Conservation (phyloP, 2,888 invertebrate genomes). For the Plutella xylostella region DNA sequence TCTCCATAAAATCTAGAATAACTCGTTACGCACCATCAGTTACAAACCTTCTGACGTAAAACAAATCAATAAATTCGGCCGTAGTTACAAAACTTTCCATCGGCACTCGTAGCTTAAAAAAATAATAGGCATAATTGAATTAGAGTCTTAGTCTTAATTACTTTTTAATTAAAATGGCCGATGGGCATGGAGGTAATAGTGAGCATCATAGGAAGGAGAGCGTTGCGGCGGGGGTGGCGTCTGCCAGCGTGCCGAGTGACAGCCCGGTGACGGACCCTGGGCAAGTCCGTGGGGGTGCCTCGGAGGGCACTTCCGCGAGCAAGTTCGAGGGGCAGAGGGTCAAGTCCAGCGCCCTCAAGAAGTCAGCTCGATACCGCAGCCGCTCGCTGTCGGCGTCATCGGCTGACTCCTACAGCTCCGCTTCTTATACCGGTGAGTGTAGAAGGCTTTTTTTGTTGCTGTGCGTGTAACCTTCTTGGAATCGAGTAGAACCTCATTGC, state of each 20-base stretch:
- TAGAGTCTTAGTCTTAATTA: not conserved
- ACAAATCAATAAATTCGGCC: not conserved
- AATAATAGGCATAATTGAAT: not conserved
- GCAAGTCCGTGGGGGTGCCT: conserved; percentile 55
- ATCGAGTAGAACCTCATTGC: too few species aligned
- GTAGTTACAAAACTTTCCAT: not conserved
- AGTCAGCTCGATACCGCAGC: conserved; percentile 88
- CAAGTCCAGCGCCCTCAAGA: conserved; percentile 83
- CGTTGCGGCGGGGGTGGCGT: conserved; percentile 28
- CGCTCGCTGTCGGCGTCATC: conserved; percentile 94
- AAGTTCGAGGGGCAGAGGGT: conserved; percentile 58
- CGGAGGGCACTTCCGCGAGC: conserved; percentile 41
- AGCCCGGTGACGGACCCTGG: conserved; percentile 84
- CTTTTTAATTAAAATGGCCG: conserved; percentile 36
- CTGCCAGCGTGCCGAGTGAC: conserved; percentile 71
- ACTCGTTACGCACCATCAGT: not conserved
- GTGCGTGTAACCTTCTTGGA: too few species aligned
- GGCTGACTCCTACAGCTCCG: conserved; percentile 94
- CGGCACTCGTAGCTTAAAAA: not conserved
- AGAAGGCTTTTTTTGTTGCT: not conserved
- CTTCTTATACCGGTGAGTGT: conserved; percentile 72
- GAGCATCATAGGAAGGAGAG: conserved; percentile 49
- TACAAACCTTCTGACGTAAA: not conserved
- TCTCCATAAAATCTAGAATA: not conserved
- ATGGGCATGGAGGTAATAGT: conserved; percentile 42